Evolutionary conservation across 2,113 vertebrate species (phyloP), one percentile per base, ranked within the genome.

Genomic region (Heliornis fulica): DNA sequence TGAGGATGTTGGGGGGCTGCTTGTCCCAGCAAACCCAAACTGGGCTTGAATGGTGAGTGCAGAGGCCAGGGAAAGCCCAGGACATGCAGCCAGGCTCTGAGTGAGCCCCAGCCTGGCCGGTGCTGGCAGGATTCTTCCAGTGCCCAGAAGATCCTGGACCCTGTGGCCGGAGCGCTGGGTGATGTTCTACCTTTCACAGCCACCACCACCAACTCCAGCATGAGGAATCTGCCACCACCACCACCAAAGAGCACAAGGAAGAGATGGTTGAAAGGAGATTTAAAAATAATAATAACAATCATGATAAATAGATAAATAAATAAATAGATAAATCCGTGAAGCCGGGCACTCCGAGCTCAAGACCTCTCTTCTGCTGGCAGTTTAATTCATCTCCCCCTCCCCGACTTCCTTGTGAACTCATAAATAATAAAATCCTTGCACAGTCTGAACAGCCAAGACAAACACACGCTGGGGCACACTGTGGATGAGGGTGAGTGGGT

Each of bases 371-470:
- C 54, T 68, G 71, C 83, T 93, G 82, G 41, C 65, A 38, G 29
- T 84, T 97, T 81, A 93, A 96, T 94, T 54, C 64, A 31, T 83
- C 71, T 74, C 56, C 54, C 77, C 31, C 82, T 77, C 60, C 72
- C 86, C 38, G 5, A 40, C 71, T 78, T 94, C 80, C 92, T 70
- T 57, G 85, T 54, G 87, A 91, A 90, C 87, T 86, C 84, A 72
- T 78, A 81, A 94, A 85, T 86, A 82, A 84, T 28, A 84, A 87
- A 46, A 82, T 50, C 90, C 89, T 76, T 34, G 56, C 75, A n/a
- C 83, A 51, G 68, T 25, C 92, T 41, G 78, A 84, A 76, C 79
- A 88, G 89, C 88, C 72, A 57, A 94, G 90, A 91, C 66, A 65
- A 90, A 78, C 63, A 85, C 43, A 5, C 3, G 12, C 40, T 48